phyloP scores from a whole-genome alignment of 2,888 invertebrate species.

The Nomada fabriciana region DNA sequence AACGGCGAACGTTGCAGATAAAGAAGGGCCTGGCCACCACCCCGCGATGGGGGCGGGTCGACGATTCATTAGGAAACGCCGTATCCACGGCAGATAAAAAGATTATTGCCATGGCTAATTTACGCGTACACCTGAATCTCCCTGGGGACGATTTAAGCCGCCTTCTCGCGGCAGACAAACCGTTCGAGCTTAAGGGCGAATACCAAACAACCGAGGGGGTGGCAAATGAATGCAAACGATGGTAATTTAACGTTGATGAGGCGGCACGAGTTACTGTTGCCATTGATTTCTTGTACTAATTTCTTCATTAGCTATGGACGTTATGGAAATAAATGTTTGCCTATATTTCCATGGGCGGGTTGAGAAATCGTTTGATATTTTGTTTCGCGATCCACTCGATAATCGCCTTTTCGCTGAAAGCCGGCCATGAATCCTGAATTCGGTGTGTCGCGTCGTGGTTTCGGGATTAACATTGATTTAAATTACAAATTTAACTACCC shows the following conservation, averaged over 20 bases:
- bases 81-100: constrained; percentile 42
- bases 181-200: constrained; percentile 16
- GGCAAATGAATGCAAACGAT: constrained; percentile 14
- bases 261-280: constrained; percentile 3
- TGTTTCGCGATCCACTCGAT: constrained; percentile 60
- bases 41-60: too few species aligned
- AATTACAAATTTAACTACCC: constrained; percentile 76
- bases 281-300: neutral
- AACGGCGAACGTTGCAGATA: constrained; percentile 58
- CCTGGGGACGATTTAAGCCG: constrained; percentile 23
- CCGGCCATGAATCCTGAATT: constrained; percentile 65
- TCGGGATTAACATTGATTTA: constrained; percentile 76
- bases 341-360: neutral
- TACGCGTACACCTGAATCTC: constrained; percentile 40
- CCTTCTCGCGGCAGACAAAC: neutral
- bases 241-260: constrained; percentile 38
- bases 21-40: constrained; percentile 33
- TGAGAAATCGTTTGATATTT: constrained; percentile 45
- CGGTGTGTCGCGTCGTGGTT: constrained; percentile 62
- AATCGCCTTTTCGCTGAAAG: constrained; percentile 64
- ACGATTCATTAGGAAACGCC: constrained; percentile 44
- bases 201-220: constrained; percentile 2
- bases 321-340: too few species aligned
- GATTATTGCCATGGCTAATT: constrained; percentile 52
- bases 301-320: too few species aligned